These are phyloP conservation scores for Ptychoptera albimana DNA, from an alignment of 2,888 invertebrate genomes.

Conservation along the genomic window DNA sequence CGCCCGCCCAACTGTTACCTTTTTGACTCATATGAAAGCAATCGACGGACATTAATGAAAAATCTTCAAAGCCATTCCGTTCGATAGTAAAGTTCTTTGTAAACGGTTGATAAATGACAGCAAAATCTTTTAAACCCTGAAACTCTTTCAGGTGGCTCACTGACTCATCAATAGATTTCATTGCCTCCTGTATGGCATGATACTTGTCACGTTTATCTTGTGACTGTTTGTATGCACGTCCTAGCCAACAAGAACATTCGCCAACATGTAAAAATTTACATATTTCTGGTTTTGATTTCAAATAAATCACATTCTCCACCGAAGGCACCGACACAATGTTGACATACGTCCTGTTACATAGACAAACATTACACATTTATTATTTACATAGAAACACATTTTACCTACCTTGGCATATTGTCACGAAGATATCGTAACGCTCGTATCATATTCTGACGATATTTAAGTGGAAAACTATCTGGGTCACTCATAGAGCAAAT, in stretches of 20 bases:
- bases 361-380: background rate
- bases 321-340: slow-evolving; percentile 31
- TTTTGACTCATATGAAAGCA: slow-evolving; percentile 42
- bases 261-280: slow-evolving; percentile 14
- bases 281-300: slow-evolving; percentile 12
- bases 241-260: slow-evolving; percentile 15
- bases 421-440: slow-evolving; percentile 32
- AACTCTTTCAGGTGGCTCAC: slow-evolving; percentile 31
- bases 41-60: slow-evolving; percentile 33
- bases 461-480: slow-evolving; percentile 24
- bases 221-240: slow-evolving; percentile 12
- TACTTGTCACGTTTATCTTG: slow-evolving; percentile 12
- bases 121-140: slow-evolving; percentile 33
- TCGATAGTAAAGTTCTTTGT: slow-evolving; percentile 20
- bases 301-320: slow-evolving; percentile 12
- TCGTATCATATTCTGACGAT: slow-evolving; percentile 27
- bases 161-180: slow-evolving; percentile 27
- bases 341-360: slow-evolving; percentile 32
- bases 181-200: slow-evolving; percentile 11
- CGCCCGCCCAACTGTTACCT: slow-evolving; percentile 30
- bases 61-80: slow-evolving; percentile 25
- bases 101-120: slow-evolving; percentile 34
- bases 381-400: slow-evolving; percentile 19
- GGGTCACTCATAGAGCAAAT: slow-evolving; percentile 30
- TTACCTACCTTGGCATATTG: slow-evolving; percentile 36